Evolutionary conservation across 2,888 invertebrate genomes (phyloP).

Genomic region (Antheraea assamensis): DNA sequence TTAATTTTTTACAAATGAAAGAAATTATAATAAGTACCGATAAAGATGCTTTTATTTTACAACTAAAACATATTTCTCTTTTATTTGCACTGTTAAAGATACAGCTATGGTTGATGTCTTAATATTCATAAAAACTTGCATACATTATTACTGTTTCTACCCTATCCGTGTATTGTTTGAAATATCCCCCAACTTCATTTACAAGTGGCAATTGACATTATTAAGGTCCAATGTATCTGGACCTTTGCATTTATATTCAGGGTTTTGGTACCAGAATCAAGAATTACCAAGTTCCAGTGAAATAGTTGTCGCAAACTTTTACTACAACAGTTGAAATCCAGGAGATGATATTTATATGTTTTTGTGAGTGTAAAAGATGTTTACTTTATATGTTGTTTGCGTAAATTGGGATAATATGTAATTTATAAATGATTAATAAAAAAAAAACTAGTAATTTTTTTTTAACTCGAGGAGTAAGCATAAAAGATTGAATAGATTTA

Average conservation of each 20-base stretch:
- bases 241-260: constrained; percentile 12
- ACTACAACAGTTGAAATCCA: background rate
- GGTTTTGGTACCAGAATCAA: background rate
- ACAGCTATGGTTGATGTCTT: no score
- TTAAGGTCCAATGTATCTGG: constrained; percentile 19
- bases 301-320: background rate
- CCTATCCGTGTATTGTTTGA: constrained; percentile 25
- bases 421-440: no score
- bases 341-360: background rate
- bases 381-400: background rate
- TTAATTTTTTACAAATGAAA: no score
- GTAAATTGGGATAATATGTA: background rate
- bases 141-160: constrained; percentile 20
- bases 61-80: background rate
- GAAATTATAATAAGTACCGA: background rate
- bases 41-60: background rate
- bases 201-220: constrained; percentile 19
- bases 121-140: constrained; percentile 18
- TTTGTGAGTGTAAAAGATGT: background rate
- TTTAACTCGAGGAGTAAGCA: background rate
- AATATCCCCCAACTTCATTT: constrained; percentile 23
- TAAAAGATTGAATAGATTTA: background rate
- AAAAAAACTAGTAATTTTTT: no score
- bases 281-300: background rate
- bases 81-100: background rate